These are phyloP conservation scores for Sphinx pinastri DNA, from an alignment of 2,888 invertebrate genomes.

Conservation along the genomic window DNA sequence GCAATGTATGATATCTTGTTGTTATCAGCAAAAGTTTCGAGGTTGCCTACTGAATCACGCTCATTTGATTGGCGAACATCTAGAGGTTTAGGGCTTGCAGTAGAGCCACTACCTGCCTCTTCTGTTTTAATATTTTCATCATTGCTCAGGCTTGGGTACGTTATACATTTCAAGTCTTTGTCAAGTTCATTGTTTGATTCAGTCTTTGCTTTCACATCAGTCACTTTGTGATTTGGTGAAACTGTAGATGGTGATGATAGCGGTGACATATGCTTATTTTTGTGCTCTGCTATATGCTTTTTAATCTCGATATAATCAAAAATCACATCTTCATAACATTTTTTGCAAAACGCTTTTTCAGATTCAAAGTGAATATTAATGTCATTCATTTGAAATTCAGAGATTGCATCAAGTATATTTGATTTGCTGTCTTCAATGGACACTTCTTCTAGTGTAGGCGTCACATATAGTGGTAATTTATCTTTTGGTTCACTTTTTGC, in stretches of 20 bases:
- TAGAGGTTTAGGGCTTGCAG: background rate
- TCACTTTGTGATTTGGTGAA: background rate
- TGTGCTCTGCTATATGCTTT: conserved; percentile 40
- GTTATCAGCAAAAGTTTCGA: conserved; percentile 23
- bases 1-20: conserved; percentile 32
- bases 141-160: background rate
- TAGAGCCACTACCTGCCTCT: too few relatives aligned
- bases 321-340: conserved; percentile 36
- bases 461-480: background rate
- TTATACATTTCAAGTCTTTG: conserved; percentile 1
- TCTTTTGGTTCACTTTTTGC: too few relatives aligned
- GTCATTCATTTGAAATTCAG: conserved; percentile 39
- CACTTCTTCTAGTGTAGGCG: background rate
- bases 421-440: conserved; percentile 29
- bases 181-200: background rate
- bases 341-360: conserved; percentile 43
- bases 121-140: background rate
- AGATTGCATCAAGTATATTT: conserved; percentile 39
- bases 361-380: conserved; percentile 46
- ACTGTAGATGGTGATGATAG: conserved; percentile 19
- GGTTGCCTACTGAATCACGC: background rate
- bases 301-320: conserved; percentile 39
- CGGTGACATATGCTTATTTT: conserved; percentile 19
- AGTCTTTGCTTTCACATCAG: background rate
- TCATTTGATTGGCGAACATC: background rate